phyloP scores from a whole-genome alignment of 2,113 vertebrate genomes.

The Stercorarius parasiticus region DNA sequence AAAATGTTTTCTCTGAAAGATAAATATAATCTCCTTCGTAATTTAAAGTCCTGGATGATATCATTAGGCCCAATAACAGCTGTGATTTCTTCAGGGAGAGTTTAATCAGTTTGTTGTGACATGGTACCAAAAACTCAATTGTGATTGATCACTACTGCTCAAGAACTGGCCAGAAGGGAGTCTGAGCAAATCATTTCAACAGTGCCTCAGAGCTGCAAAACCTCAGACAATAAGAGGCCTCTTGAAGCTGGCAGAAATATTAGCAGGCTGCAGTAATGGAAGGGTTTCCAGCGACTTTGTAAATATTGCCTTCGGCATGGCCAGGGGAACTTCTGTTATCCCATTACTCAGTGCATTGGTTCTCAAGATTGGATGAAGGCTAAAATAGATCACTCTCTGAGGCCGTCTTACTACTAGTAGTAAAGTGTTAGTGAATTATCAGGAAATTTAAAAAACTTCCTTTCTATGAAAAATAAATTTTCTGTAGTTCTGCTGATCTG shows the following conservation, averaged over 20 bases:
- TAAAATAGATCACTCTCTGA: not conserved
- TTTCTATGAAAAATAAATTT: not conserved
- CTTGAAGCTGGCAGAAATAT: constrained; percentile 23
- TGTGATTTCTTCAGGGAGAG: constrained; percentile 74
- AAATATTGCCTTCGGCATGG: not conserved
- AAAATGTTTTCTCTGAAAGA: constrained; percentile 36
- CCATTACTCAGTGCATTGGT: not conserved
- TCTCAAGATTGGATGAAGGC: not conserved
- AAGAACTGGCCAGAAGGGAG: constrained; percentile 66
- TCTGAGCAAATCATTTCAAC: constrained; percentile 55
- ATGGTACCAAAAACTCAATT: constrained; percentile 66
- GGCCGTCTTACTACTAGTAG: not conserved
- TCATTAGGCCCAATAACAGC: constrained; percentile 68
- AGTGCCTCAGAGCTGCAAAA: constrained; percentile 27
- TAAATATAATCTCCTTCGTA: constrained; percentile 54
- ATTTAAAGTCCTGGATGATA: constrained; percentile 59
- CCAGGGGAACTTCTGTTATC: not conserved
- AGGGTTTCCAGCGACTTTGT: not conserved
- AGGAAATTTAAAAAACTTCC: not conserved
- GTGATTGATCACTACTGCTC: constrained; percentile 74
- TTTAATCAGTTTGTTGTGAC: constrained; percentile 75
- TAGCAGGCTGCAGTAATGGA: not conserved
- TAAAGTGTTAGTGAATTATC: not conserved
- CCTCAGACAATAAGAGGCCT: constrained; percentile 21
- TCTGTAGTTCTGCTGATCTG: not conserved